Base-by-base conservation (phyloP, 2,113 vertebrate genomes). In the Tinamus guttatus region DNA sequence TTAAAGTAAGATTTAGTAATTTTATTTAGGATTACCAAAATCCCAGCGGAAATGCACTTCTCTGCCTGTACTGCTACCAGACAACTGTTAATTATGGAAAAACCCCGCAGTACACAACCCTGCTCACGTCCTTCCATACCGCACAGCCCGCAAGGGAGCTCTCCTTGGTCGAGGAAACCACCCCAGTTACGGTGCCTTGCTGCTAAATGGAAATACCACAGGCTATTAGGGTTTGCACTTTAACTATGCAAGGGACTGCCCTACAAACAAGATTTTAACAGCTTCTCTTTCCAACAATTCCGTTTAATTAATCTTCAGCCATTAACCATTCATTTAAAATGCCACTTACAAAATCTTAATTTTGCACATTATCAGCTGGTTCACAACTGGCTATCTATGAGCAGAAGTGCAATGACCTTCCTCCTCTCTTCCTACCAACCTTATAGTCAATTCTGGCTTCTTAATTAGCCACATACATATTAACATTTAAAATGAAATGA, bases 261-360 rank as follows among this genome's bases (percentile, higher is more conserved):
- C 96, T 97, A 96, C 86, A 97, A 98, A 97, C 96, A 97, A 97
- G 95, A 96, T 95, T 97, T 97, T 95, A 98, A 96, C 96, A 97
- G 97, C 96, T 96, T 97, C 95, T 97, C 94, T 96, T 97, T 96
- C 97, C 95, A 98, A 98, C 97, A 98, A 97, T 96, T 96, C 90
- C 96, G 90, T 98, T 97, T 98, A 98, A 98, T 98, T 98, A 98
- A 98, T 98, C 95, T 97, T 96, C 95, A 97, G 91, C 96, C 96
- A 98, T 97, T 97, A 98, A 97, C 97, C 96, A 97, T 98, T 98
- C 97, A 98, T 98, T 98, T 98, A 97, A 98, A 98, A 98, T 97
- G 97, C 95, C 96, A 97, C 95, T 97, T 98, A 95, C 27, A 4
- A 98, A 98, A 98, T 97, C 97, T 97, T 97, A 96, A 98, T 98